phyloP scores from a whole-genome alignment of 1,140 invertebrate genomes.

The Listronotus oregonensis region DNA sequence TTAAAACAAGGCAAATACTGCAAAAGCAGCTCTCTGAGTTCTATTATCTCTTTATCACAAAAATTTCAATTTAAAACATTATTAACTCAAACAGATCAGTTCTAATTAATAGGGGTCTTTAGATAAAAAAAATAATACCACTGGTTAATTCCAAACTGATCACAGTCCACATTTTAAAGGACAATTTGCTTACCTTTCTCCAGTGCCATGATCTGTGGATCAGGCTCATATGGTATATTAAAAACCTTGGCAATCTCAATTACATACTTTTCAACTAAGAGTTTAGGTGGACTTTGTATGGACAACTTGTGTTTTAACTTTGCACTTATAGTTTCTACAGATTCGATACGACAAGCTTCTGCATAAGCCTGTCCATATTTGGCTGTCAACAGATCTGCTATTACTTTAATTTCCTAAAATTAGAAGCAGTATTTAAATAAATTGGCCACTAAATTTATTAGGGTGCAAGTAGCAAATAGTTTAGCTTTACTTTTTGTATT shows the following conservation, averaged over 20 bases:
- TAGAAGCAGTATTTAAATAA: constrained; percentile 17
- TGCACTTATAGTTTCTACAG: constrained; percentile 84
- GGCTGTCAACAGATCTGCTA: constrained; percentile 84
- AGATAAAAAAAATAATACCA: too few species aligned
- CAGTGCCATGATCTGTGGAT: constrained; percentile 88
- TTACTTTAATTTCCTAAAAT: constrained; percentile 82
- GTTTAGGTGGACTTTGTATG: constrained; percentile 93
- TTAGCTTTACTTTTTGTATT: too few species aligned
- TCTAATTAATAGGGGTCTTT: too few species aligned
- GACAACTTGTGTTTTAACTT: constrained; percentile 96
- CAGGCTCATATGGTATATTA: constrained; percentile 89
- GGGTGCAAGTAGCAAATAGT: too few species aligned
- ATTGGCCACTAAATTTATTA: not conserved
- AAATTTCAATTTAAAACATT: too few species aligned
- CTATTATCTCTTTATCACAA: too few species aligned
- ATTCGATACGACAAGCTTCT: constrained; percentile 79
- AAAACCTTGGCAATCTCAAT: constrained; percentile 97
- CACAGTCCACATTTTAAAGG: too few species aligned
- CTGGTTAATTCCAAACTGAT: too few species aligned
- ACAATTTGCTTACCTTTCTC: constrained; percentile 62
- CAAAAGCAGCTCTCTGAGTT: too few species aligned
- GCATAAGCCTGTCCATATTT: constrained; percentile 97
- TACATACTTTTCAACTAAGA: constrained; percentile 94
- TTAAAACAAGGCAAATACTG: too few species aligned
- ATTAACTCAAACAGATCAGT: too few species aligned